These are phyloP conservation scores for Halcyon chelicuti DNA, from an alignment of 2,797 vertebrate genomes.

Conservation along the genomic window DNA sequence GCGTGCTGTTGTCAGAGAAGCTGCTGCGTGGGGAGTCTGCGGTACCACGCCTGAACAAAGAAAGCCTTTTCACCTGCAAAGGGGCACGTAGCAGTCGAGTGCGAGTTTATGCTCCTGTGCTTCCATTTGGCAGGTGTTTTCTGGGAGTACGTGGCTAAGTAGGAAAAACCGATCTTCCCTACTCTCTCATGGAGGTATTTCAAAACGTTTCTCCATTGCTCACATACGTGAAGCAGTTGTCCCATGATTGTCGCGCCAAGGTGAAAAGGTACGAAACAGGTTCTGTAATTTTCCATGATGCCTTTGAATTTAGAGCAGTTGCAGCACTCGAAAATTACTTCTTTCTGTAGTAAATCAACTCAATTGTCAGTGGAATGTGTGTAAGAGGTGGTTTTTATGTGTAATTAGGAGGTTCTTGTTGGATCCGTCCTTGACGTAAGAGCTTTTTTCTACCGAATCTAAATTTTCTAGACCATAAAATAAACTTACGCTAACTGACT, in stretches of 20 bases:
- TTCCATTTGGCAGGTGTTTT: background rate
- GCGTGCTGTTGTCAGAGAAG: background rate
- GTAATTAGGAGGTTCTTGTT: background rate
- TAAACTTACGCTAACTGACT: background rate
- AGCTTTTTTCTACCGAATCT: background rate
- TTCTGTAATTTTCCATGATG: background rate
- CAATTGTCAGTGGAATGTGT: background rate
- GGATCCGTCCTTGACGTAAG: background rate
- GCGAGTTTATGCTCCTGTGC: background rate
- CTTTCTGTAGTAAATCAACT: background rate
- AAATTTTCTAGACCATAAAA: background rate
- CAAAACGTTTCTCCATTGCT: background rate
- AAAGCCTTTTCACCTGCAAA: background rate
- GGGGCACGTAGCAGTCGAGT: background rate
- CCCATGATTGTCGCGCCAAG: background rate
- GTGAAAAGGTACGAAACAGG: background rate
- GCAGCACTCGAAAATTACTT: background rate
- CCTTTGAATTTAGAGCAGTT: background rate
- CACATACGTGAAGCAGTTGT: background rate
- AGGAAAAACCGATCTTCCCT: background rate
- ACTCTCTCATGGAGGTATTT: background rate
- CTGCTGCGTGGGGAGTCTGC: background rate
- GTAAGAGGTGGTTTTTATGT: background rate
- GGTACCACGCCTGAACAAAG: background rate
- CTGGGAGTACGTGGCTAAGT: background rate